Evolutionary conservation across 2,113 vertebrate species (phyloP).

Genomic region (Pimephales promelas): DNA sequence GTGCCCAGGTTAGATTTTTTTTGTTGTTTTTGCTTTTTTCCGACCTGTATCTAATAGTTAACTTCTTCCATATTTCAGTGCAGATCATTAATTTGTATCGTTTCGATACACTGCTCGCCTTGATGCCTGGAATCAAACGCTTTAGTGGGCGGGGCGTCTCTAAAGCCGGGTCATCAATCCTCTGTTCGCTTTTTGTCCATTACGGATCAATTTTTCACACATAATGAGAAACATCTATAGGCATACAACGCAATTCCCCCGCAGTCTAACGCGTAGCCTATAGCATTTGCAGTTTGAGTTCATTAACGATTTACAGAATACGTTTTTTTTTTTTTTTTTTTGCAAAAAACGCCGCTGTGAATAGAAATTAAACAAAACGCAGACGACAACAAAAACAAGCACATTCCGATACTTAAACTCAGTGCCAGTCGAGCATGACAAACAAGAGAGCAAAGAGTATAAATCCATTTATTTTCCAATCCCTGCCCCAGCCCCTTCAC

Average conservation of each 20-base stretch:
- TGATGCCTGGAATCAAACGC: slow-evolving; percentile 52
- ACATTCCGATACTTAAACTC: slow-evolving; percentile 52
- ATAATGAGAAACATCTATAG: slow-evolving; percentile 77
- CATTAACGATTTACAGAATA: slow-evolving; percentile 62
- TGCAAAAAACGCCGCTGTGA: slow-evolving; percentile 16
- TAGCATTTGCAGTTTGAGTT: slow-evolving; percentile 58
- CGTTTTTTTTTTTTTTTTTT: too few relatives aligned
- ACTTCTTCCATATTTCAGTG: slow-evolving; percentile 48
- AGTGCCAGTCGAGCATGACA: slow-evolving; percentile 59
- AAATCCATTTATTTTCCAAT: slow-evolving; percentile 78
- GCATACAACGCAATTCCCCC: slow-evolving; percentile 63
- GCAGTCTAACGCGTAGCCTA: slow-evolving; percentile 54
- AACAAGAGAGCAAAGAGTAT: slow-evolving; percentile 67
- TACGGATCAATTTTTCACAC: slow-evolving; percentile 78
- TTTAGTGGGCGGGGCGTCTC: slow-evolving; percentile 40
- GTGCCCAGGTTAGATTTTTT: slow-evolving; percentile 28
- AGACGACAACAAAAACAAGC: slow-evolving; percentile 51
- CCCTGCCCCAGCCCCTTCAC: slow-evolving; percentile 63
- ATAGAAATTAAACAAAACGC: slow-evolving; percentile 28
- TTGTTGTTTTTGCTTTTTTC: background rate
- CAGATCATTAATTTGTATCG: slow-evolving; percentile 45
- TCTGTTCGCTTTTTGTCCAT: slow-evolving; percentile 66
- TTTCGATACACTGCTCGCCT: slow-evolving; percentile 43
- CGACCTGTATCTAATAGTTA: background rate
- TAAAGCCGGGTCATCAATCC: slow-evolving; percentile 56